Evolutionary conservation across 2,888 invertebrate genomes (phyloP), one percentile per base, ranked within the genome.

Genomic region (Cosmia trapezina): DNA sequence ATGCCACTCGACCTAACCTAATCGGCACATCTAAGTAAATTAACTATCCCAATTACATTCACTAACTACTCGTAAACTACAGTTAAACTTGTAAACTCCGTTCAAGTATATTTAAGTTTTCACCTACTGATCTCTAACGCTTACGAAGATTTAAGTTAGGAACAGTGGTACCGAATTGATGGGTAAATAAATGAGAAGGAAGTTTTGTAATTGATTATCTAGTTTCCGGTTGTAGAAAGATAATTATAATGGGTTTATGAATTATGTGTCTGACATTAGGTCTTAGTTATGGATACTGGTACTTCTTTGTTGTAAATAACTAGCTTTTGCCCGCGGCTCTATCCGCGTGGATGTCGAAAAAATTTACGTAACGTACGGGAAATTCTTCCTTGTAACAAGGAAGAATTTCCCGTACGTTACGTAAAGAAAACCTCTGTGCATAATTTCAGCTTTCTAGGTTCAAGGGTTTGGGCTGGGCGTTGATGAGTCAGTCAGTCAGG

Each of bases 51-150:
- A 83, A 86, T 86, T 86, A 79, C 81, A 78, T 51, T 67, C 64
- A 69, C 75, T 82, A 80, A 85, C 78, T 75, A 47, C 66, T 56
- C 22, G n/a, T 64, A 56, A 86, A 86, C 83, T 78, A 78, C 76
- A 76, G 78, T 85, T 83, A 70, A 81, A 85, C 59, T 84, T 78
- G 43, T n/a, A 33, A 83, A 81, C 72, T 69, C 17, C 47, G 28
- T 62, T 37, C 51, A 75, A 83, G 70, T 67, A 41, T 22, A 64
- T 70, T 74, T 59, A 73, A 69, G 70, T 76, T 78, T 83, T 74
- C 76, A 81, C 78, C 78, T 81, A 72, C 81, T 72, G 78, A 85
- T 78, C 86, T 71, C 7, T 28, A 51, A 59, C 47, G 83, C 70
- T 79, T 53, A 60, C 49, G n/a, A 67, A 79, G 79, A 63, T 68